These are phyloP conservation scores for Rhyacophila evoluta DNA, from an alignment of 2,888 invertebrate genomes.

Conservation along the genomic window DNA sequence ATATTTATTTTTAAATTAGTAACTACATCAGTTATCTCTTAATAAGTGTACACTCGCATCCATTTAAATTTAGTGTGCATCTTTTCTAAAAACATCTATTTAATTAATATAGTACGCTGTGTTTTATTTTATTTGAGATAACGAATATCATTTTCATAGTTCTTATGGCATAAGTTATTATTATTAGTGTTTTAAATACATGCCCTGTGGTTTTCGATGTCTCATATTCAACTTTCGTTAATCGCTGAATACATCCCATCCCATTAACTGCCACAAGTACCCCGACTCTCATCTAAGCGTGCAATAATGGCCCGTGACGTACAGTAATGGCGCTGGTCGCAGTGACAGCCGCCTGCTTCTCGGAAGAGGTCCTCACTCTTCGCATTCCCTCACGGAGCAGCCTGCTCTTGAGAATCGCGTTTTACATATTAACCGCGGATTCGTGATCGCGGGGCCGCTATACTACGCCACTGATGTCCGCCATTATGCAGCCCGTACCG, in stretches of 20 bases:
- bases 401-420: conserved; percentile 26
- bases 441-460: conserved; percentile 48
- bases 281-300: background rate
- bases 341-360: conserved; percentile 34
- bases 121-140: too few relatives aligned
- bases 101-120: too few relatives aligned
- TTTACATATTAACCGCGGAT: conserved; percentile 52
- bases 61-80: too few relatives aligned
- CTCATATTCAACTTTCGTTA: background rate
- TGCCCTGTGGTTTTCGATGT: background rate
- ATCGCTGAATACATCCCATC: conserved; percentile 4
- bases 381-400: conserved; percentile 53
- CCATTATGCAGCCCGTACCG: conserved; percentile 8
- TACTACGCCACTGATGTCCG: conserved; percentile 21
- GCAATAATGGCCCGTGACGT: conserved; percentile 19
- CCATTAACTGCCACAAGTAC: conserved; percentile 6
- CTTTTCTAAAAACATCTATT: too few relatives aligned
- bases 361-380: conserved; percentile 36
- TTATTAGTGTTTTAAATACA: background rate
- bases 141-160: background rate
- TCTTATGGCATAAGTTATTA: background rate
- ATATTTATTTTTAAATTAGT: too few relatives aligned
- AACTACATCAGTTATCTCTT: too few relatives aligned
- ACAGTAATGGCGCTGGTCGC: conserved; percentile 21
- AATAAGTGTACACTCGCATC: too few relatives aligned